Evolutionary conservation across 1,140 invertebrate species (phyloP).

Genomic region (Ladona fulva): DNA sequence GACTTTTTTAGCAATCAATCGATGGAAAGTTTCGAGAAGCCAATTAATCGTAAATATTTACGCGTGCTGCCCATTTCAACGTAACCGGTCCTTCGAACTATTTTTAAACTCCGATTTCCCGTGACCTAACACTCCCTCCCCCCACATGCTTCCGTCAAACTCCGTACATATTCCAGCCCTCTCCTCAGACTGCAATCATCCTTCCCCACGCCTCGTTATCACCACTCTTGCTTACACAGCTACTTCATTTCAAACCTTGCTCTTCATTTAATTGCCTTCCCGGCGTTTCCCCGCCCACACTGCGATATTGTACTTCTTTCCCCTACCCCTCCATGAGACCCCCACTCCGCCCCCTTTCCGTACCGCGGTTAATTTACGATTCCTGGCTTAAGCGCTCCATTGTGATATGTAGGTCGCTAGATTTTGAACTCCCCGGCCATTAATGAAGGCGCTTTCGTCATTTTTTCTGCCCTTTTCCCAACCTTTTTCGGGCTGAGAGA

Average conservation of each 20-base stretch:
- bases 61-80: no score
- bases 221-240: neutral
- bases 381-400: no score
- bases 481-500: no score
- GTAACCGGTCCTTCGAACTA: no score
- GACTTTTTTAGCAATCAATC: no score
- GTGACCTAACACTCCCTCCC: neutral
- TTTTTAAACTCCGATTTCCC: no score
- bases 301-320: neutral
- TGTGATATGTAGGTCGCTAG: no score
- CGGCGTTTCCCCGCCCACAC: neutral
- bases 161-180: neutral
- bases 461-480: no score
- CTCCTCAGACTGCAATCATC: neutral
- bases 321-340: neutral
- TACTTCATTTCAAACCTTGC: neutral
- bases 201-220: neutral
- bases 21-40: no score
- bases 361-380: neutral
- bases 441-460: no score
- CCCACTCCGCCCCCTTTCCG: neutral
- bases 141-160: neutral
- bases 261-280: slow-evolving; percentile 1
- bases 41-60: no score
- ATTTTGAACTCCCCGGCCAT: no score